These are phyloP conservation scores for Propithecus coquereli DNA, from an alignment of 2,113 vertebrate species.

Conservation along the genomic window DNA sequence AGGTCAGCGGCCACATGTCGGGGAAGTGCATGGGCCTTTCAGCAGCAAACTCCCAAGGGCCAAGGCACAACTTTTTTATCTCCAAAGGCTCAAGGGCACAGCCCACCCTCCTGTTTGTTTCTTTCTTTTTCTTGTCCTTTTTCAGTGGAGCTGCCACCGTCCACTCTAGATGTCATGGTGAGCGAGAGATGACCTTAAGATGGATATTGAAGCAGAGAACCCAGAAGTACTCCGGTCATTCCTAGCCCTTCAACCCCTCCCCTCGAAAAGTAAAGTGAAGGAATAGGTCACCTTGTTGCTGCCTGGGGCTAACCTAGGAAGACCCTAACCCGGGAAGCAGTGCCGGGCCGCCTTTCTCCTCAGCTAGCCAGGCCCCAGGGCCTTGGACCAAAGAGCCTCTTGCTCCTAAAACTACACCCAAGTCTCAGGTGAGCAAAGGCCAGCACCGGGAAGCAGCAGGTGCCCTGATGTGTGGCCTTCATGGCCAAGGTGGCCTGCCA, in stretches of 20 bases:
- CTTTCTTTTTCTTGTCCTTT: not conserved
- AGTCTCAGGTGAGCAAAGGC: not conserved
- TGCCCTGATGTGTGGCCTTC: fast-evolving
- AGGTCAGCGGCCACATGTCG: not conserved
- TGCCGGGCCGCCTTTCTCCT: not conserved
- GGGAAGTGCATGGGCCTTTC: not conserved
- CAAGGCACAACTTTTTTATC: not conserved
- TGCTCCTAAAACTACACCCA: too few relatives aligned
- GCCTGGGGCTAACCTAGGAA: too few relatives aligned
- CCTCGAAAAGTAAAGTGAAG: not conserved
- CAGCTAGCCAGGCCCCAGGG: not conserved
- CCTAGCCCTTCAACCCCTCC: not conserved
- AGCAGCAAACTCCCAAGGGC: not conserved
- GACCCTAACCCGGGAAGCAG: not conserved
- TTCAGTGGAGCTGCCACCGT: not conserved
- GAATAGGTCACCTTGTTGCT: not conserved
- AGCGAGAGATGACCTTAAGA: not conserved
- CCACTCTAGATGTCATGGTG: not conserved
- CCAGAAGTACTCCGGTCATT: not conserved
- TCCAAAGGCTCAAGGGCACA: not conserved
- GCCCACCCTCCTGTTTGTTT: not conserved
- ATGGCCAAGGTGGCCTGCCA: not conserved
- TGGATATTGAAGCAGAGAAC: not conserved
- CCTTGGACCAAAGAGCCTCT: not conserved
- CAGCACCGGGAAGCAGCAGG: not conserved